phyloP scores from a whole-genome alignment of 2,888 invertebrate genomes.

The Ramazzottius varieornatus region DNA sequence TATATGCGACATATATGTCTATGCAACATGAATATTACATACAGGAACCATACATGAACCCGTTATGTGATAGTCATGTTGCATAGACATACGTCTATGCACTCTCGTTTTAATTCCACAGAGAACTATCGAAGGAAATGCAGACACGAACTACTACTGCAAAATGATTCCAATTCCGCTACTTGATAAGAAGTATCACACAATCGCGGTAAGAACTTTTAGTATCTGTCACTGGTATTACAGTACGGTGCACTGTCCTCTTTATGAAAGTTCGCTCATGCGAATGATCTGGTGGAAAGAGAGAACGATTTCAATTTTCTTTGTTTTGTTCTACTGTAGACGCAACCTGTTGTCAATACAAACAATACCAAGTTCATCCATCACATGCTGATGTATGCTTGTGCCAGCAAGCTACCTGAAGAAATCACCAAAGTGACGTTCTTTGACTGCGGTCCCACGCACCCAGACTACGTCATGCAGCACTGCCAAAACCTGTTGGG shows the following conservation, averaged over 20 bases:
- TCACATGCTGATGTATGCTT: background rate
- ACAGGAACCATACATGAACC: too few relatives aligned
- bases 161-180: background rate
- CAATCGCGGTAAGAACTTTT: background rate
- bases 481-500: background rate
- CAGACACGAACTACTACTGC: background rate
- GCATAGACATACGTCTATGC: too few relatives aligned
- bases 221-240: background rate
- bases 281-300: too few relatives aligned
- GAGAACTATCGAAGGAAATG: background rate
- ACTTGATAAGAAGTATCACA: background rate
- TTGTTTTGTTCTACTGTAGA: background rate
- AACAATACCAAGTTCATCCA: background rate
- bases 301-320: background rate
- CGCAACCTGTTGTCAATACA: background rate
- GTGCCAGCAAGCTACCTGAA: background rate
- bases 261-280: background rate
- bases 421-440: background rate
- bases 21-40: too few relatives aligned
- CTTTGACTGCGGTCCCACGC: background rate
- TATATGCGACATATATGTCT: too few relatives aligned
- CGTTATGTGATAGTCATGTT: too few relatives aligned
- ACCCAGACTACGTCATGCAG: background rate
- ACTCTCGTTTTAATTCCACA: background rate
- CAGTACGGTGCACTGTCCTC: background rate